A percentile compares a stretch with the other conserved stretches of the same genome.
These are phyloP conservation scores for Zaprionus lachaisei DNA, from an alignment of 1,140 invertebrate species.

Conservation along the genomic window DNA sequence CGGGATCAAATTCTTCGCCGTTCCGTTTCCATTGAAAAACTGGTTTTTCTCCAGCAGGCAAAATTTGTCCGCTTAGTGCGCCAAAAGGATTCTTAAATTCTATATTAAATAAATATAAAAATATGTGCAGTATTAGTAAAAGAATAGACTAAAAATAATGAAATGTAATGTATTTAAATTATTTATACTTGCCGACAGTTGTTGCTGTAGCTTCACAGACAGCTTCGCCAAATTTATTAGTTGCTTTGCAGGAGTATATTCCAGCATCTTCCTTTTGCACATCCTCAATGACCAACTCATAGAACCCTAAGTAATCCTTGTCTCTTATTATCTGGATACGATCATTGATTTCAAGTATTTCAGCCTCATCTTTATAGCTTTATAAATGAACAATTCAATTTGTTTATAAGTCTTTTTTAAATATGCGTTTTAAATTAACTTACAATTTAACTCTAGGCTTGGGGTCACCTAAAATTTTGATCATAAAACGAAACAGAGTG, in stretches of 20 bases:
- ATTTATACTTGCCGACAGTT: conserved; percentile 88
- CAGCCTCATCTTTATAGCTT: conserved; percentile 93
- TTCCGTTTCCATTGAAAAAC: conserved; percentile 96
- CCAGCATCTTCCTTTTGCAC: conserved; percentile 93
- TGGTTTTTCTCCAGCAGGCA: conserved; percentile 91
- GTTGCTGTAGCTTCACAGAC: conserved; percentile 91
- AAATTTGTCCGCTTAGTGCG: conserved; percentile 88
- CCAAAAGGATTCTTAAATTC: conserved; percentile 93
- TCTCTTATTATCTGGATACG: conserved; percentile 90
- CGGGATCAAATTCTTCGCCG: conserved; percentile 94
- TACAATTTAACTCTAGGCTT: conserved; percentile 94
- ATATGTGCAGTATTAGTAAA: no score
- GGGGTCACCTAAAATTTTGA: conserved; percentile 94
- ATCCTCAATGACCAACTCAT: conserved; percentile 94
- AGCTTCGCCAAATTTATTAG: conserved; percentile 93
- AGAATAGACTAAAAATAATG: no score
- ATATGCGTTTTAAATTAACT: conserved; percentile 84
- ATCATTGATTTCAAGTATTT: conserved; percentile 89
- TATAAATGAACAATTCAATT: conserved; percentile 10
- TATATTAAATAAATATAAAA: conserved; percentile 37
- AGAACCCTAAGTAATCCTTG: conserved; percentile 93
- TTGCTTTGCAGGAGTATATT: conserved; percentile 93
- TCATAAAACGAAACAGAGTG: conserved; percentile 94
- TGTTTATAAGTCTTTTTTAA: background rate
- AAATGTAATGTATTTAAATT: background rate